Evolutionary conservation across 2,888 invertebrate genomes (phyloP).

Genomic region (Melipona bicolor): DNA sequence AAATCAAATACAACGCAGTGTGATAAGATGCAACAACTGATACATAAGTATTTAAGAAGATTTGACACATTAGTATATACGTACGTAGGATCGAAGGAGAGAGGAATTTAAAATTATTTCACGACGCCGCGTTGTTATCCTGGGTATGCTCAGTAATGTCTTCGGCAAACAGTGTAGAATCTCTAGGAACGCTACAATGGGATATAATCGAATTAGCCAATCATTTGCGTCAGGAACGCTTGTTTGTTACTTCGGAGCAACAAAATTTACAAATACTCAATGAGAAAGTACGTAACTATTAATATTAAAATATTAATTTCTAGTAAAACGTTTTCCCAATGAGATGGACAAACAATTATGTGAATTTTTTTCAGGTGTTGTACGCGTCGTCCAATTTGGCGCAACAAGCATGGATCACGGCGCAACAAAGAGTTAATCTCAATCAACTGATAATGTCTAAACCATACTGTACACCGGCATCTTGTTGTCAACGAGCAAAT

Average conservation of each 20-base stretch:
- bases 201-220: constrained; percentile 88
- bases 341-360: background rate
- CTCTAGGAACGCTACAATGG: constrained; percentile 82
- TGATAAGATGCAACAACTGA: background rate
- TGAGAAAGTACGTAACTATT: constrained; percentile 86
- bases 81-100: background rate
- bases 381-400: constrained; percentile 86
- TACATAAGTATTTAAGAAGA: background rate
- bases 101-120: background rate
- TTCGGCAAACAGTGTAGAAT: constrained; percentile 81
- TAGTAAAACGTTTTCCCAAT: background rate
- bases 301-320: background rate
- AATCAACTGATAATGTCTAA: constrained; percentile 91
- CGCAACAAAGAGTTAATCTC: constrained; percentile 93
- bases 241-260: constrained; percentile 94
- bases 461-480: constrained; percentile 90
- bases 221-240: constrained; percentile 92
- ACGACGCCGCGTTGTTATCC: background rate
- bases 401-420: constrained; percentile 94
- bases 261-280: constrained; percentile 92
- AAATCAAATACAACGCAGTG: background rate
- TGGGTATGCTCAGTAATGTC: constrained; percentile 77
- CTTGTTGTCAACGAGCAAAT: constrained; percentile 90
- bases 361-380: constrained; percentile 82
- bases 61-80: background rate